Evolutionary conservation across 2,113 vertebrate species (phyloP).

Genomic region (Pseudopipra pipra): DNA sequence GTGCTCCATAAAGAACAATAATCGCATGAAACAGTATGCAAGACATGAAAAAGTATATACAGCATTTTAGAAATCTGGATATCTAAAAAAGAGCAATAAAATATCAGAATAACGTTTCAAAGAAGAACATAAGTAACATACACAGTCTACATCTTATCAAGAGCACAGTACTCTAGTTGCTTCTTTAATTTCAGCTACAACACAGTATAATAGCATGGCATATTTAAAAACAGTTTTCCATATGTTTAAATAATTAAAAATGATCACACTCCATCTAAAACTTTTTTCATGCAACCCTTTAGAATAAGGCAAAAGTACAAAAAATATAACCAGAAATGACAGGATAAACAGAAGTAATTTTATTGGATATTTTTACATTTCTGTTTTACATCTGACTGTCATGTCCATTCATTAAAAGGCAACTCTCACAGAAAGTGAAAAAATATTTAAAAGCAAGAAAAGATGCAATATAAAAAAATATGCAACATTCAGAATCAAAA

Average conservation of each 20-base stretch:
- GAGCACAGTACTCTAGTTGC: background rate
- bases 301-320: background rate
- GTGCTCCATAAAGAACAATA: conserved; percentile 93
- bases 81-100: conserved; percentile 78
- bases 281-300: background rate
- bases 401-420: background rate
- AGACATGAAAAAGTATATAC: conserved; percentile 89
- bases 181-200: background rate
- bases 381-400: background rate
- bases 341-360: background rate
- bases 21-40: conserved; percentile 91
- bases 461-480: background rate
- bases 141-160: background rate
- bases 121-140: background rate
- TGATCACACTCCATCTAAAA: background rate
- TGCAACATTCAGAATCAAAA: background rate
- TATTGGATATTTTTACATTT: background rate
- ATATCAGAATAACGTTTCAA: conserved; percentile 27
- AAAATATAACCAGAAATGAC: background rate
- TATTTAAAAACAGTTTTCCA: background rate
- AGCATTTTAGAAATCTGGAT: conserved; percentile 85
- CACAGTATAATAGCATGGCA: background rate
- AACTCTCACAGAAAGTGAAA: background rate
- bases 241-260: background rate
- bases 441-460: background rate